Conservation (phyloP, 2,888 invertebrate species). For the Calameuta pallipes region DNA sequence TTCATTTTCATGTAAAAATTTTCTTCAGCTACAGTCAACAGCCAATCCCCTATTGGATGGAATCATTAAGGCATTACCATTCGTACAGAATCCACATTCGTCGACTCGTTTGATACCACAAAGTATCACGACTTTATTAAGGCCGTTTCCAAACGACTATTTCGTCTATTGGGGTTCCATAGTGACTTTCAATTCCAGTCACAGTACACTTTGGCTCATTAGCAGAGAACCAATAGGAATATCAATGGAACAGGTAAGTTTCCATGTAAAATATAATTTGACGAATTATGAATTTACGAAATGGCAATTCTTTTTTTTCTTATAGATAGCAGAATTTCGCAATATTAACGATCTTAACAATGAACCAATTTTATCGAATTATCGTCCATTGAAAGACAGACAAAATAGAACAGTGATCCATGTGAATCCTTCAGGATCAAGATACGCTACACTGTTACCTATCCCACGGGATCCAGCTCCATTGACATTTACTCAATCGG, state of each 20-base stretch:
- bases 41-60: conserved; percentile 65
- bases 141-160: conserved; percentile 73
- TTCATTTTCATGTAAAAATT: neutral
- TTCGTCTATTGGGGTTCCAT: conserved; percentile 75
- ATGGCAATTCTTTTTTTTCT: conserved; percentile 5
- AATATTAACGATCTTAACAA: conserved; percentile 66
- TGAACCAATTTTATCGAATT: conserved; percentile 68
- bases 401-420: conserved; percentile 68
- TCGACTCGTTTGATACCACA: conserved; percentile 68
- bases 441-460: conserved; percentile 43
- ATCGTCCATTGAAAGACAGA: conserved; percentile 66
- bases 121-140: conserved; percentile 68
- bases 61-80: conserved; percentile 67
- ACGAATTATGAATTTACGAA: neutral
- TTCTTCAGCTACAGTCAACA: conserved; percentile 68
- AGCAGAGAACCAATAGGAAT: conserved; percentile 71
- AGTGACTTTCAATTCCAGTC: conserved; percentile 64
- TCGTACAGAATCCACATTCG: conserved; percentile 68
- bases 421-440: conserved; percentile 65
- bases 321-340: conserved; percentile 71
- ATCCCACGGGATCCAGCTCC: conserved; percentile 32
- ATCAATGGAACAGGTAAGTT: conserved; percentile 70
- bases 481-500: neutral
- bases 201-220: conserved; percentile 73
- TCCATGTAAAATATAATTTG: neutral